Percentiles rank a stretch among this genome's conserved stretches.
phyloP scores from a whole-genome alignment of 2,113 vertebrate species.

The Meleagris gallopavo region DNA sequence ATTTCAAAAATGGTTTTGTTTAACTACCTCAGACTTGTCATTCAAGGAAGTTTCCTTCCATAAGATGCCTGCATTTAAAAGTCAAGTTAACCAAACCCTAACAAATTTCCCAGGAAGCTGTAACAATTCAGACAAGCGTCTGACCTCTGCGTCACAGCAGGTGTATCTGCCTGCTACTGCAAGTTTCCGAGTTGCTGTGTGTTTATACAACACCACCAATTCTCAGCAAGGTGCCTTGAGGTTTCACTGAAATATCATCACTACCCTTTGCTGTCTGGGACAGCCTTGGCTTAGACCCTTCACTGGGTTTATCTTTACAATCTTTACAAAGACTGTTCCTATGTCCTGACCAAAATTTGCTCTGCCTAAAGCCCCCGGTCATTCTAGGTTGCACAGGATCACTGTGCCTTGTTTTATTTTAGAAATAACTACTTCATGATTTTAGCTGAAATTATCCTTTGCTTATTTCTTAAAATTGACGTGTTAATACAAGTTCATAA shows the following conservation, averaged over 20 bases:
- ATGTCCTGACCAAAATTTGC: not conserved
- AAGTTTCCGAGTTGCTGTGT: not conserved
- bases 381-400: not conserved
- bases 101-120: slow-evolving; percentile 53
- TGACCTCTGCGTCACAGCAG: not conserved
- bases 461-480: not conserved
- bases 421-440: not conserved
- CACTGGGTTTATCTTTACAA: not conserved
- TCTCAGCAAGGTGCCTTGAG: not conserved
- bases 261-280: not conserved
- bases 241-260: not conserved
- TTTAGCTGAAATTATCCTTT: not conserved
- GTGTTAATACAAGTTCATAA: not conserved
- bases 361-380: not conserved
- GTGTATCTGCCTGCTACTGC: not conserved
- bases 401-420: not conserved
- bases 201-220: not conserved
- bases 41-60: slow-evolving; percentile 52
- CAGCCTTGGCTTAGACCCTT: not conserved
- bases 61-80: slow-evolving; percentile 43
- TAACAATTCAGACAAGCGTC: not conserved
- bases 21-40: slow-evolving; percentile 33
- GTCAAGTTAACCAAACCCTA: slow-evolving; percentile 59
- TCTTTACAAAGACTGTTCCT: not conserved
- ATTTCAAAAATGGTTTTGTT: slow-evolving; percentile 54